Evolutionary conservation across 2,113 vertebrate genomes (phyloP), one percentile per base, ranked within the genome.

Genomic region (Paracanthobrama guichenoti): DNA sequence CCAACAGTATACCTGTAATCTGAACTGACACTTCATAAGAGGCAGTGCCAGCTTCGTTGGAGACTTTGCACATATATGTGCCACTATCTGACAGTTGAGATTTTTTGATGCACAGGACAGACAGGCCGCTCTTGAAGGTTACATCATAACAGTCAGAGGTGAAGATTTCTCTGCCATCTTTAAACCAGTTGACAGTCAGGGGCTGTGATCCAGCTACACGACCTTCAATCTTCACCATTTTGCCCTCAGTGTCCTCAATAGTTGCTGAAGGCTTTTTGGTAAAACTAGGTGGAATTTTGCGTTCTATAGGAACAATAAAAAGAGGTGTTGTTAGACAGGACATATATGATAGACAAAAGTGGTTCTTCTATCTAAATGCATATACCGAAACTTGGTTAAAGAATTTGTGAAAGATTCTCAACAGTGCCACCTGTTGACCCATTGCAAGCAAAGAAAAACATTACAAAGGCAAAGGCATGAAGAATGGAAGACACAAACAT

Each of bases 171-270:
- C 91, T 44, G 57, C 93, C 92, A 86, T 97, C 97, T 92, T 95
- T 97, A 88, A 95, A 96, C 98, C 98, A 99, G 88, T 89, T 92
- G 84, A 97, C 90, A 6, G 91, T 93, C 55, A 99, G 92, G 66
- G 98, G 98, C 84, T 97, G 97, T 24, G 98, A 99, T 88, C 98
- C 98, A 0, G 96, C 91, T 78, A 99, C 93, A n/a, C 93, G 93
- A 14, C 95, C 95, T 89, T 99, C 98, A 1, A 99, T 93, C 92
- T 95, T 98, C 88, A 99, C 92, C 84, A 96, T 89, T 46, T 95
- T 96, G 18, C 97, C 98, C 92, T 98, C 96, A 35, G 88, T 94
- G 90, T 99, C 98, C 91, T 99, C 97, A 4, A 99, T 90, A 16
- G 90, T 93, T 91, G 96, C 96, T 1, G 97, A 95, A 5, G 97